A percentile compares a stretch with the other conserved stretches of the same genome.
These are phyloP conservation scores for Tetanocera ferruginea DNA, from an alignment of 2,888 invertebrate genomes.

Conservation along the genomic window DNA sequence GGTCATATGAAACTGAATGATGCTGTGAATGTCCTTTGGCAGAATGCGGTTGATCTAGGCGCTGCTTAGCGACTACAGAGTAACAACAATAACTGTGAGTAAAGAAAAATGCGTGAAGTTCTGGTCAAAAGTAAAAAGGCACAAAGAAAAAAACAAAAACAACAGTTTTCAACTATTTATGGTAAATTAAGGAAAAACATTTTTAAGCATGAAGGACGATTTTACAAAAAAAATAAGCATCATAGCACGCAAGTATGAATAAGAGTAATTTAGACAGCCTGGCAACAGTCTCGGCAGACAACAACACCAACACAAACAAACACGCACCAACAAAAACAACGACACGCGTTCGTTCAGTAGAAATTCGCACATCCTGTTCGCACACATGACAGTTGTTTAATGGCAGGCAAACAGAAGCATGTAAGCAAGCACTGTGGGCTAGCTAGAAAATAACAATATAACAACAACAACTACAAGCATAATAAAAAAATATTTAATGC, in stretches of 20 bases:
- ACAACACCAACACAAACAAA: constrained; percentile 27
- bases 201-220: background rate
- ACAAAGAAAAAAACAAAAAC: background rate
- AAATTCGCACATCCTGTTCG: too few relatives aligned
- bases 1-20: constrained; percentile 38
- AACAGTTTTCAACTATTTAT: background rate
- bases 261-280: constrained; percentile 55
- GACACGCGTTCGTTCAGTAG: background rate
- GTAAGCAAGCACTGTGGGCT: background rate
- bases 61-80: background rate
- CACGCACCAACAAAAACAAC: constrained; percentile 15
- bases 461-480: too few relatives aligned
- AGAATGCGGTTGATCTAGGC: constrained; percentile 14
- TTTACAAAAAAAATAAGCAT: background rate
- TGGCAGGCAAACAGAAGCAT: background rate
- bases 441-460: background rate
- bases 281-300: constrained; percentile 50
- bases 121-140: background rate
- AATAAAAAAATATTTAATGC: too few relatives aligned
- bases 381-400: too few relatives aligned
- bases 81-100: background rate
- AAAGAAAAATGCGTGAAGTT: background rate
- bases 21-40: constrained; percentile 44
- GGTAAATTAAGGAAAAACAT: background rate
- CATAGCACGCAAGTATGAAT: constrained; percentile 28